Percentiles rank a stretch among this genome's conserved stretches.
Evolutionary conservation across 1,140 invertebrate species (phyloP).

Genomic region (Drusus annulatus): DNA sequence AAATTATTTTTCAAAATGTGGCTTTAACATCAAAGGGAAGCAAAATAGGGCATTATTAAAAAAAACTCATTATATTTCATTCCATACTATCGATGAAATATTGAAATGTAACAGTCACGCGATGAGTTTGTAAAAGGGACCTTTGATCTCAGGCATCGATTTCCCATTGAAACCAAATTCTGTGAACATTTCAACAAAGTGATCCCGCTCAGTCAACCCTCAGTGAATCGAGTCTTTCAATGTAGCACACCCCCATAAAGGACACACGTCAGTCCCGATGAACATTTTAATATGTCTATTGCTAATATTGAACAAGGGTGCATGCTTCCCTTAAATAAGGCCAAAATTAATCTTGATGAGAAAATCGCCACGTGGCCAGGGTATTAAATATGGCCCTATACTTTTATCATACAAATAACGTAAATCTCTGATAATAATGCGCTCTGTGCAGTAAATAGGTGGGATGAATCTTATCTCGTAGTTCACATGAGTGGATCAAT

Average conservation of each 20-base stretch:
- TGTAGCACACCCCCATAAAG: not conserved
- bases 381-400: not conserved
- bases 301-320: slow-evolving; percentile 41
- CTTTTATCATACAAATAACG: slow-evolving; percentile 3
- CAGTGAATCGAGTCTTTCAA: not conserved
- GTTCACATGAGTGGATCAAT: not conserved
- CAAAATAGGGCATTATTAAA: too few species aligned
- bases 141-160: too few species aligned
- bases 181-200: not conserved
- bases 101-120: too few species aligned
- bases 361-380: slow-evolving; percentile 18
- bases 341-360: slow-evolving; percentile 30
- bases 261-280: slow-evolving; percentile 25
- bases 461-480: not conserved
- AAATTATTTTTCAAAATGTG: too few species aligned
- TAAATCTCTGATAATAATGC: not conserved
- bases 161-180: too few species aligned
- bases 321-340: not conserved
- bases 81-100: too few species aligned
- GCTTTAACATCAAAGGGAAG: too few species aligned
- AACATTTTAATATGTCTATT: slow-evolving; percentile 42
- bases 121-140: too few species aligned
- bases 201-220: not conserved
- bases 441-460: not conserved
- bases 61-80: too few species aligned